Evolutionary conservation across 1,140 invertebrate species (phyloP).

Genomic region (Tyrophagus putrescentiae): DNA sequence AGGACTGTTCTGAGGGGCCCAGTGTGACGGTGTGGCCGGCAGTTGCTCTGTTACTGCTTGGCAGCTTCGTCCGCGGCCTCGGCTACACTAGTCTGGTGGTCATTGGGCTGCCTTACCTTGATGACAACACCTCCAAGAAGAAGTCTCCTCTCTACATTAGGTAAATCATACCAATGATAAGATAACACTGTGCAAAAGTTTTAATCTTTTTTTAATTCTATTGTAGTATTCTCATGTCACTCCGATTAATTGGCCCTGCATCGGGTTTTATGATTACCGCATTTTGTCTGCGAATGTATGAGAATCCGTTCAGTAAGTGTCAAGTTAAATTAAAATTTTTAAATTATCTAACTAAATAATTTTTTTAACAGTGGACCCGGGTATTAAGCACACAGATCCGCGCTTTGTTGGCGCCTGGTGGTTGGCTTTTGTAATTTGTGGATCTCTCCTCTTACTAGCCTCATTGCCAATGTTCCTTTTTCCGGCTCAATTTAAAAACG

Average conservation of each 20-base stretch:
- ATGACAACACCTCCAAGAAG: constrained; percentile 32
- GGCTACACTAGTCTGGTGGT: constrained; percentile 26
- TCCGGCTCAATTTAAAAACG: constrained; percentile 22
- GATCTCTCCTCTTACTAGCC: constrained; percentile 25
- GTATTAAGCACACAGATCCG: constrained; percentile 31
- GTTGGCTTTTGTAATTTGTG: constrained; percentile 36
- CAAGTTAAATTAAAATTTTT: too few species aligned
- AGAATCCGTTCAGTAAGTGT: constrained; percentile 26
- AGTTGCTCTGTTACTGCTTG: constrained; percentile 6
- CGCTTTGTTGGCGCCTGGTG: constrained; percentile 40
- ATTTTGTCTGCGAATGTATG: constrained; percentile 25
- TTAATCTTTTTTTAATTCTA: too few species aligned
- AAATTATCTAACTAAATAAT: too few species aligned
- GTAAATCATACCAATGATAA: constrained; percentile 22
- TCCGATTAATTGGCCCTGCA: constrained; percentile 27
- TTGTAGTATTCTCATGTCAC: constrained; percentile 22
- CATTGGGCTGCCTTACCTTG: constrained; percentile 31
- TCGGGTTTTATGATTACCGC: constrained; percentile 27
- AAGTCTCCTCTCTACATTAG: constrained; percentile 29
- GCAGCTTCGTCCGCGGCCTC: constrained; percentile 33
- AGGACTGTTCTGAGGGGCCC: background rate
- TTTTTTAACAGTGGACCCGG: constrained; percentile 21
- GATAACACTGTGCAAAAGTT: too few species aligned
- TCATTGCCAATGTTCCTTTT: constrained; percentile 29
- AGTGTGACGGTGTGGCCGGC: constrained; percentile 6